Conservation (phyloP, 2,797 vertebrate genomes). For the Sparus aurata region DNA sequence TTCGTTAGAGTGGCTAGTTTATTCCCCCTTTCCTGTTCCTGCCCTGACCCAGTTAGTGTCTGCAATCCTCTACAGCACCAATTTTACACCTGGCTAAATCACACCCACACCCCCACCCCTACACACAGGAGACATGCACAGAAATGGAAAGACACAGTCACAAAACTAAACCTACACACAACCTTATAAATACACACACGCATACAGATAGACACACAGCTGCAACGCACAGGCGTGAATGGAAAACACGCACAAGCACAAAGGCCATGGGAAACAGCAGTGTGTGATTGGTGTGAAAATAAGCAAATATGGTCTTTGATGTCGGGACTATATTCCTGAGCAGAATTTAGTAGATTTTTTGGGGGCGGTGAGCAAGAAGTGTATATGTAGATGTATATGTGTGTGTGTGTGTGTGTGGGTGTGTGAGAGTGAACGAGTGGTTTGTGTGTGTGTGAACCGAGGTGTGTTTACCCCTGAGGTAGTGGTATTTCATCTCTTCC, state of each 20-base stretch:
- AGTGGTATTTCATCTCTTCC: slow-evolving; percentile 82
- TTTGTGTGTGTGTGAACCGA: slow-evolving; percentile 66
- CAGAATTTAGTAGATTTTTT: slow-evolving; percentile 36
- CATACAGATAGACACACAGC: slow-evolving; percentile 7
- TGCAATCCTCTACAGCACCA: slow-evolving; percentile 64
- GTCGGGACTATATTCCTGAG: slow-evolving; percentile 62
- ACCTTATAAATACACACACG: slow-evolving; percentile 17
- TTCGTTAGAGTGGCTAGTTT: slow-evolving; percentile 34
- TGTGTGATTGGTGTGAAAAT: slow-evolving; percentile 73
- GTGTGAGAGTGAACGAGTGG: slow-evolving; percentile 38
- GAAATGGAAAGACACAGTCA: slow-evolving; percentile 17
- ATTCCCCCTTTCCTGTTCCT: slow-evolving; percentile 37
- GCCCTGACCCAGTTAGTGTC: slow-evolving; percentile 75
- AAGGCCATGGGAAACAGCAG: slow-evolving; percentile 53
- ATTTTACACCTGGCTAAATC: slow-evolving; percentile 73
- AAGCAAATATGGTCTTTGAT: slow-evolving; percentile 75
- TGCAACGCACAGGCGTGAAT: slow-evolving; percentile 27
- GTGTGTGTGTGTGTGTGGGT: slow-evolving; percentile 22
- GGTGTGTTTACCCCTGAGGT: slow-evolving; percentile 85
- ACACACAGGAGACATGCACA: slow-evolving; percentile 20
- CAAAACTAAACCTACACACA: slow-evolving; percentile 26
- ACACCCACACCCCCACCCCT: slow-evolving; percentile 24
- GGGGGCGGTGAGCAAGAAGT: slow-evolving; percentile 24
- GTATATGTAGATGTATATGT: slow-evolving; percentile 41
- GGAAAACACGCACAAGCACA: slow-evolving; percentile 32